Conservation (phyloP, 2,113 vertebrate species). For the Poeciliopsis turrubarensis region DNA sequence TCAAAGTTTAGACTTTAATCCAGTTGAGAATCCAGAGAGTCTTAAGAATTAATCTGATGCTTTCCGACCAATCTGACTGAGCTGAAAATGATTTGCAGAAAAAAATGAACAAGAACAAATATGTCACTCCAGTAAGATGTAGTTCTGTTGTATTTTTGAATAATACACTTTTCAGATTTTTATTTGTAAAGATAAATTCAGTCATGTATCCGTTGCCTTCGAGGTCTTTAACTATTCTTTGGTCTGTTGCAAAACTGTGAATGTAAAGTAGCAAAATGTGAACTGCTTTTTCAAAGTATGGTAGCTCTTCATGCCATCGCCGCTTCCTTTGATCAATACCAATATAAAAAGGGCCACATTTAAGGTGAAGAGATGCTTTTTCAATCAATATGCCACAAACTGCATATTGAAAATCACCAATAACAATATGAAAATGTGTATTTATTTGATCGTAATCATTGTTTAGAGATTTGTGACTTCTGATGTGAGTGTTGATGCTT, state of each 20-base stretch:
- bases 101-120: no score
- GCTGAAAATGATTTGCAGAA: no score
- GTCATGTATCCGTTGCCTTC: not conserved
- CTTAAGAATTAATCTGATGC: no score
- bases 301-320: no score
- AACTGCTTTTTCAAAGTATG: no score
- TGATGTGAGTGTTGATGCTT: not conserved
- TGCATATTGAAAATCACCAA: not conserved
- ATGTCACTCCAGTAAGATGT: no score
- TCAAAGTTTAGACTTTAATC: no score
- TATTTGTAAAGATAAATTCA: not conserved
- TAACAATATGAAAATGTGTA: not conserved
- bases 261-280: not conserved
- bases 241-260: not conserved
- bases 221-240: not conserved
- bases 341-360: no score
- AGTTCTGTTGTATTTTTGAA: no score
- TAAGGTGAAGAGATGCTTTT: not conserved
- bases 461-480: not conserved
- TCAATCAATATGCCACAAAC: not conserved
- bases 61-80: no score
- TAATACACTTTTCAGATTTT: not conserved
- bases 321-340: not conserved
- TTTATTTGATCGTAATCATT: not conserved
- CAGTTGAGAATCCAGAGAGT: no score